Base-by-base conservation (phyloP, 2,888 invertebrate species). In the Galeruca laticollis region DNA sequence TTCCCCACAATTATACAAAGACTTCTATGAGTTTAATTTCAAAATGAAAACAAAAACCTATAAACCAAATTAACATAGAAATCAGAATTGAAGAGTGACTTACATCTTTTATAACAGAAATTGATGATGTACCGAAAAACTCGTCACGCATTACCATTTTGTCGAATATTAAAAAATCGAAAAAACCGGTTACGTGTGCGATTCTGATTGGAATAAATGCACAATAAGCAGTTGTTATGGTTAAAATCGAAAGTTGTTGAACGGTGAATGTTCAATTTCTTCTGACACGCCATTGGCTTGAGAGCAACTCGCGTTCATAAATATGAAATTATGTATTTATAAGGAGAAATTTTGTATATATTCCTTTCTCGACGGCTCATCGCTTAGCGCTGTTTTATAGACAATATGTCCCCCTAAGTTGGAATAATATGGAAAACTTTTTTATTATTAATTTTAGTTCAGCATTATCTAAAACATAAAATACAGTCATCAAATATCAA, bases 71-170 rank as follows among this genome's bases (percentile, higher is more conserved):
- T n/a, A n/a, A n/a, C n/a, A n/a, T n/a, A n/a, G n/a, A n/a, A n/a
- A n/a, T n/a, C 10, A 35, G 11, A 6, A 37, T n/a, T 3, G 21
- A 37, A 60, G 8, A 15, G 35, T 43, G 35, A 65, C 65, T 65
- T 65, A 65, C 65, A 51, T 65, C 59, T 49, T 65, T 59, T 35
- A 47, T 49, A 21, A 57, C 4, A 4, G 47, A 13, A 8, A 65
- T 47, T n/a, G 59, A 57, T n/a, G 49, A 15, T n/a, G 47, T 37
- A 59, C 21, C 49, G 40, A 65, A 59, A 65, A 65, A 59, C 2
- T 57, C 65, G 4, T 65, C 65, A 33, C 56, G 33, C 54, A 21
- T 35, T 52, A 20, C 9, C 15, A n/a, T 40, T 33, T 33, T 40
- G 20, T 20, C 13, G n/a, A n/a, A n/a, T n/a, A n/a, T n/a, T n/a